Evolutionary conservation across 2,888 invertebrate species (phyloP).

Genomic region (Eupithecia pulchellata): DNA sequence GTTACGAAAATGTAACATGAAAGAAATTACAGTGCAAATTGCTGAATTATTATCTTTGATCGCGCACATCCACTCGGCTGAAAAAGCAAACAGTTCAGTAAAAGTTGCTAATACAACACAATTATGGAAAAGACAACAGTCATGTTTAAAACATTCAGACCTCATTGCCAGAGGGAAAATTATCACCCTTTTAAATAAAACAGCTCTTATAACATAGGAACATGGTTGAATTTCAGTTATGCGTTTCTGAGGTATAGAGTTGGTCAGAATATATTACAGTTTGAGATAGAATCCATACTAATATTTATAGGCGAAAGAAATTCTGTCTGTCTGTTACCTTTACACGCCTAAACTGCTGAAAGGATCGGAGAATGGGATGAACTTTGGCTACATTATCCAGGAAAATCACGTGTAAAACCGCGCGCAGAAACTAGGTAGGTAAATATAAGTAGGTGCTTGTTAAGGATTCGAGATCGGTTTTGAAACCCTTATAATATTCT

Average conservation of each 20-base stretch:
- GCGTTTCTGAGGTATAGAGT: neutral
- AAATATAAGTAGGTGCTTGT: too few relatives aligned
- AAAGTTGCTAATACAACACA: conserved; percentile 34
- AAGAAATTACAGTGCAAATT: conserved; percentile 13
- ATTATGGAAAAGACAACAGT: conserved; percentile 43
- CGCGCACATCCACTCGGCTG: neutral
- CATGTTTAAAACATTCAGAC: conserved; percentile 49
- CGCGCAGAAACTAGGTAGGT: neutral
- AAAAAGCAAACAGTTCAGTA: conserved; percentile 27
- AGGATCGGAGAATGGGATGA: too few relatives aligned
- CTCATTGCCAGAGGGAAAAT: conserved; percentile 42
- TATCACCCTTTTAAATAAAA: conserved; percentile 25
- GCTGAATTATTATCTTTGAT: neutral
- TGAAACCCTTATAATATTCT: too few relatives aligned
- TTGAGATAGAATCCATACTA: neutral
- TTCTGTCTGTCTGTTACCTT: too few relatives aligned
- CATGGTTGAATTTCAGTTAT: conserved; percentile 21
- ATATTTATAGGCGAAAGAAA: neutral
- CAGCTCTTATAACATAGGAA: conserved; percentile 15
- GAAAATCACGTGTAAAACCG: neutral
- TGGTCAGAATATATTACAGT: neutral
- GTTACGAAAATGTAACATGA: neutral
- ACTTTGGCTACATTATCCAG: too few relatives aligned
- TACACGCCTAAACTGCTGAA: neutral
- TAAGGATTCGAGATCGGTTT: too few relatives aligned